phyloP scores from a whole-genome alignment of 2,797 vertebrate species.

The Spatula clypeata region DNA sequence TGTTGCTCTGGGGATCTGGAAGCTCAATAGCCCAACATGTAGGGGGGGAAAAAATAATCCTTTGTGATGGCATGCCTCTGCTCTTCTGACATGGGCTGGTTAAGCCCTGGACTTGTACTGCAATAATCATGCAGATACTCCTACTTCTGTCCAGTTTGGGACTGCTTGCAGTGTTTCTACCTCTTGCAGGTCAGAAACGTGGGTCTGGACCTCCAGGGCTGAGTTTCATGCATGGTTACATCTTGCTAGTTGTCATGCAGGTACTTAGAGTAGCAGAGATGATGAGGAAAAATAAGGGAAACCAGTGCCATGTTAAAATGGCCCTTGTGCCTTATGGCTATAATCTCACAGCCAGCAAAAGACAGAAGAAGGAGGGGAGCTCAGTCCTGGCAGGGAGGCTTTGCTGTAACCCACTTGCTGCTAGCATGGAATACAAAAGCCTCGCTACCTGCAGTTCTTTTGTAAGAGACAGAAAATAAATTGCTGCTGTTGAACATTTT shows the following conservation, averaged over 20 bases:
- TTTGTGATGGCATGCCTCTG: background rate
- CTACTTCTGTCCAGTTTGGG: background rate
- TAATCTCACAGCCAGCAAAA: background rate
- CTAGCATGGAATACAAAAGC: background rate
- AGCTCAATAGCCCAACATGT: background rate
- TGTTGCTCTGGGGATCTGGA: background rate
- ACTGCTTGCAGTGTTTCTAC: background rate
- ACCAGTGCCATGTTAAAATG: accelerated
- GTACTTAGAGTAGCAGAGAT: background rate
- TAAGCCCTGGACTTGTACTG: background rate
- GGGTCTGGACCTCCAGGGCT: background rate
- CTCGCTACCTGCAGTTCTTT: background rate
- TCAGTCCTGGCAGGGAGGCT: background rate
- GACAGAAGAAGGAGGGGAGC: background rate
- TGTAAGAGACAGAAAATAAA: constrained; percentile 40
- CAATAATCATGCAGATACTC: background rate
- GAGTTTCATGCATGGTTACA: background rate
- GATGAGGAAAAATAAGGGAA: background rate
- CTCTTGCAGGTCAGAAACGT: accelerated
- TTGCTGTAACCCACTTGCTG: background rate
- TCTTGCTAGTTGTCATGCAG: background rate
- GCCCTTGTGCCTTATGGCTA: background rate
- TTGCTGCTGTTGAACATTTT: constrained; percentile 28
- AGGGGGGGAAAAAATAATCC: background rate
- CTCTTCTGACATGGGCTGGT: background rate